phyloP scores from a whole-genome alignment of 2,113 vertebrate species.

The Microcebus lehilahytsara region DNA sequence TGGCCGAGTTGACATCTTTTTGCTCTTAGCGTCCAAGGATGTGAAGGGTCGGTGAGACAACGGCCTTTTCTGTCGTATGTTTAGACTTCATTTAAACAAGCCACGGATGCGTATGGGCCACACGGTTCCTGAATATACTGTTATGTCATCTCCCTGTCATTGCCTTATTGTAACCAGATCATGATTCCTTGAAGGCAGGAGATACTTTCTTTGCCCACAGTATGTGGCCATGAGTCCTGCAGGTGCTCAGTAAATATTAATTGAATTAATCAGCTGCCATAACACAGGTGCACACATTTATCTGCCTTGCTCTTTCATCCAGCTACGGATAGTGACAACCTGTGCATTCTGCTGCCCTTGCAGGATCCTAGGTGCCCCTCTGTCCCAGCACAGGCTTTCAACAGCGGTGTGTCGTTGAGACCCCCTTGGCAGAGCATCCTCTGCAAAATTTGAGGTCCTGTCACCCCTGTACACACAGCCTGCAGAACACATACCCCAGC shows the following conservation, averaged over 20 bases:
- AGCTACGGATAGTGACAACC: background rate
- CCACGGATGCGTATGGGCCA: background rate
- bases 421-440: background rate
- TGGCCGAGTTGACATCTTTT: constrained; percentile 24
- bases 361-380: background rate
- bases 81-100: background rate
- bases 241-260: constrained; percentile 44
- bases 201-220: background rate
- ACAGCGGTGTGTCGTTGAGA: background rate
- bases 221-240: background rate
- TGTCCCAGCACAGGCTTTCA: background rate
- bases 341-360: background rate
- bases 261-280: constrained; percentile 37
- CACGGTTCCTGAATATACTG: background rate
- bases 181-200: background rate
- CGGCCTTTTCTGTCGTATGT: background rate
- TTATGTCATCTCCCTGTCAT: background rate
- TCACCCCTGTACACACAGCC: background rate
- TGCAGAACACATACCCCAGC: background rate
- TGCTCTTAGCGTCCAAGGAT: background rate
- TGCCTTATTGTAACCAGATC: background rate
- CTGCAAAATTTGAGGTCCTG: background rate
- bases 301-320: constrained; percentile 17
- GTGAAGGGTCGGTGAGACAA: background rate
- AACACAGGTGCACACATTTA: background rate